Percentiles rank a stretch among this genome's conserved stretches.
These are phyloP conservation scores for Cryptocephalus moraei DNA, from an alignment of 2,888 invertebrate genomes.

Conservation along the genomic window DNA sequence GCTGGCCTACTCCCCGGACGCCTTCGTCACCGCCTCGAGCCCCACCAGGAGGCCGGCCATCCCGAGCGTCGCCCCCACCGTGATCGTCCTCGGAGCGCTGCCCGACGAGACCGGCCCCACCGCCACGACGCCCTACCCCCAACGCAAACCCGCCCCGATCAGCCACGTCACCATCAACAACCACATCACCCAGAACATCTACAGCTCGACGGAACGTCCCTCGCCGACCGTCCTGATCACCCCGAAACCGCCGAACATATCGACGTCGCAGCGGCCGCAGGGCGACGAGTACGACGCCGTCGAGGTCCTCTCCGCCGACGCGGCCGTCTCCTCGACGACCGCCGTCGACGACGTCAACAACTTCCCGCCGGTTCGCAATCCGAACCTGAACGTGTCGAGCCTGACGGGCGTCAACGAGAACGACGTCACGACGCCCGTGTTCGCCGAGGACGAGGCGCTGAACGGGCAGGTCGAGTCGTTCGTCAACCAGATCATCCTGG, in stretches of 20 bases:
- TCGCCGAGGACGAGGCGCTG: constrained; percentile 64
- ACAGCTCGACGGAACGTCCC: constrained; percentile 44
- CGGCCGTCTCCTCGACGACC: constrained; percentile 45
- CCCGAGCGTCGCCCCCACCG: constrained; percentile 45
- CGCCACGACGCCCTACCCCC: constrained; percentile 22
- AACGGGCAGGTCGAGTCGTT: constrained; percentile 73
- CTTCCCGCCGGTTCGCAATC: constrained; percentile 79
- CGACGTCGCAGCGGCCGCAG: constrained; percentile 21
- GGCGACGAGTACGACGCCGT: constrained; percentile 21
- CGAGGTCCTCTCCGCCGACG: constrained; percentile 27
- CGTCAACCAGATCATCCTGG: constrained; percentile 75
- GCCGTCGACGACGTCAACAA: constrained; percentile 53
- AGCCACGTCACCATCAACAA: constrained; percentile 50
- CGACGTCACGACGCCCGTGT: constrained; percentile 67
- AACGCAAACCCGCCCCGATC: constrained; percentile 35
- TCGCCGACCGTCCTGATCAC: constrained; percentile 57
- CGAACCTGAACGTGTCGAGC: constrained; percentile 63
- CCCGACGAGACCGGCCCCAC: constrained; percentile 19
- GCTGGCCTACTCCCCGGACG: constrained; percentile 23
- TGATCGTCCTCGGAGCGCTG: constrained; percentile 48
- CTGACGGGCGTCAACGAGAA: constrained; percentile 43
- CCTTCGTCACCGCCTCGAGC: constrained; percentile 25
- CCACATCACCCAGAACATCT: constrained; percentile 48
- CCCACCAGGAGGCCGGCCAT: constrained; percentile 26
- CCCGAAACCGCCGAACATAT: constrained; percentile 54